Evolutionary conservation across 2,888 invertebrate species (phyloP), one percentile per base, ranked within the genome.

Genomic region (Pasiphila rectangulata): DNA sequence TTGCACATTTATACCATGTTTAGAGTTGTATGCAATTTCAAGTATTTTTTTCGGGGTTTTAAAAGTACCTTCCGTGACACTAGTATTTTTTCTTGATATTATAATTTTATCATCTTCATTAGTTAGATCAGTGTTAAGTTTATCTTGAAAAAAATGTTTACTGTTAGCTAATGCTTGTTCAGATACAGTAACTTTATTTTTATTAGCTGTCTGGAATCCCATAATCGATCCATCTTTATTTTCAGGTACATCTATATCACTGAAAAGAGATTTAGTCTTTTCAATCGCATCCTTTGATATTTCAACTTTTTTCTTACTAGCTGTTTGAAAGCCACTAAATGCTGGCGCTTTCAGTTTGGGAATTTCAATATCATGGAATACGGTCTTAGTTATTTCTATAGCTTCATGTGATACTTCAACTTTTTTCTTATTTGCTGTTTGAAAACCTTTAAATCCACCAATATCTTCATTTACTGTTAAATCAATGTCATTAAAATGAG

Each of bases 171-270:
- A 24, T 2, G 77, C 71, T 50, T 66, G 44, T 23, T 74, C 63
- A 1, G 82, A 79, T 40, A 84, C 63, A 9, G 9, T 9, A 3
- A 67, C 64, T 27, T 54, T 46, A 55, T 78, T 78, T 7, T 79
- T 77, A 49, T 59, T 73, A 4, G 74, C 79, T n/a, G n/a, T n/a
- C n/a, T n/a, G n/a, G n/a, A n/a, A n/a, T n/a, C n/a, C n/a, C n/a
- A n/a, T n/a, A n/a, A n/a, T n/a, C n/a, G n/a, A n/a, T n/a, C n/a
- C n/a, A n/a, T n/a, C n/a, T n/a, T n/a, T n/a, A n/a, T n/a, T n/a
- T n/a, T n/a, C n/a, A n/a, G n/a, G n/a, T n/a, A n/a, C n/a, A n/a
- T n/a, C n/a, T n/a, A n/a, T n/a, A n/a, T n/a, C n/a, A n/a, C n/a
- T n/a, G n/a, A n/a, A n/a, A n/a, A n/a, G n/a, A n/a, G n/a, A n/a